Evolutionary conservation across 2,797 vertebrate species (phyloP).

Genomic region (Manis javanica): DNA sequence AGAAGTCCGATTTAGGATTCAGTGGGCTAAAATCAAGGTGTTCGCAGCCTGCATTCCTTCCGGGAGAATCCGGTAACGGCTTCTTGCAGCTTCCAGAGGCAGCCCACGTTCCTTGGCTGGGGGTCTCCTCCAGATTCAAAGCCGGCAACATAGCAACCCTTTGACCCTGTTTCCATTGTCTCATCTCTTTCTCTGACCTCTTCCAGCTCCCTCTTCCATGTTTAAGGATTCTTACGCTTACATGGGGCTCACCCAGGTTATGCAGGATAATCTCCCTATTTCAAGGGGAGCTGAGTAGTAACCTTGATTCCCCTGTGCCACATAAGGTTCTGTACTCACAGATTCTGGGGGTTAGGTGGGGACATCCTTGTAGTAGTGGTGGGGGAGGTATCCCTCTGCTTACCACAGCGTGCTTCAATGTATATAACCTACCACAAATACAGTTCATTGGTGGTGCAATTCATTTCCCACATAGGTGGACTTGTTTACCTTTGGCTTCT

Average conservation of each 20-base stretch:
- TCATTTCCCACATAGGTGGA: background rate
- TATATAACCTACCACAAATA: background rate
- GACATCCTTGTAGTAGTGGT: no score
- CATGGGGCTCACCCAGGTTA: background rate
- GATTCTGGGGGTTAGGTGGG: background rate
- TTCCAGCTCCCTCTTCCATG: background rate
- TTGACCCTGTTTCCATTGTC: background rate
- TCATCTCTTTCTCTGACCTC: background rate
- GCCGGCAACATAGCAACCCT: background rate
- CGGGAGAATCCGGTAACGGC: background rate
- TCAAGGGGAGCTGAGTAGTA: background rate
- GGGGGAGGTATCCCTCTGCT: background rate
- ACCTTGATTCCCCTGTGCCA: background rate
- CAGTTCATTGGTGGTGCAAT: background rate
- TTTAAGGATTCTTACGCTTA: background rate
- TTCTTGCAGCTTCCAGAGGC: background rate
- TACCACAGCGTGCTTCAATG: background rate
- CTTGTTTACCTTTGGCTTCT: background rate
- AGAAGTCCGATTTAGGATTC: background rate
- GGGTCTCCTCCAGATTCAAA: background rate
- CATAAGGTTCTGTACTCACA: background rate
- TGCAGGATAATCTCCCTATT: background rate
- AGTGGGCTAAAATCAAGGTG: background rate
- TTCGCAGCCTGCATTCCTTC: background rate
- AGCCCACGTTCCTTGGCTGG: background rate